Conservation (phyloP, 2,113 vertebrate genomes). For the Lagopus leucura region DNA sequence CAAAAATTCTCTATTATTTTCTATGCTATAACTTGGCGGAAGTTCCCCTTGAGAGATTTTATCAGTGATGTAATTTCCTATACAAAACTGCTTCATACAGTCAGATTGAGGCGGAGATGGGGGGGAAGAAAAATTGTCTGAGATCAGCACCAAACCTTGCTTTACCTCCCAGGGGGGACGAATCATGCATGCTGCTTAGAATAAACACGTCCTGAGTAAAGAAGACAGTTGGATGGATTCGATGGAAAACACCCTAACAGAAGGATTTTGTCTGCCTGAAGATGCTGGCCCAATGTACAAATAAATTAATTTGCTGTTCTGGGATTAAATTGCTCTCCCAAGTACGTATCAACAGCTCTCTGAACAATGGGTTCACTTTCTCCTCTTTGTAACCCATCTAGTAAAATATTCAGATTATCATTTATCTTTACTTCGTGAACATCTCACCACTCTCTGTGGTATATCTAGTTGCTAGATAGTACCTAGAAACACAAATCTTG, state of each 20-base stretch:
- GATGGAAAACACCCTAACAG: neutral
- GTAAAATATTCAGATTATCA: neutral
- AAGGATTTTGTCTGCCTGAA: neutral
- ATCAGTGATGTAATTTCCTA: constrained; percentile 58
- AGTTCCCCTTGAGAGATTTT: constrained; percentile 43
- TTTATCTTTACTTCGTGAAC: neutral
- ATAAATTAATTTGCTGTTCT: neutral
- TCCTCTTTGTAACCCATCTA: neutral
- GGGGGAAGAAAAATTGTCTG: neutral
- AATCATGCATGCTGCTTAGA: constrained; percentile 54
- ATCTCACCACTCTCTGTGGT: neutral
- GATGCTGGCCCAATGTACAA: neutral
- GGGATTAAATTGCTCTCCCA: neutral
- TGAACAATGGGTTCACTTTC: neutral
- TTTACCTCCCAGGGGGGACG: constrained; percentile 62
- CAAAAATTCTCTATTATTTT: neutral
- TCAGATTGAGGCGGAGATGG: neutral
- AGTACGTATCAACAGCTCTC: neutral
- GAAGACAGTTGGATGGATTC: neutral
- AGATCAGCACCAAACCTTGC: constrained; percentile 66
- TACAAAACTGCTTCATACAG: constrained; percentile 12
- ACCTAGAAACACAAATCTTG: neutral
- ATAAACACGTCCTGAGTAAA: constrained; percentile 22
- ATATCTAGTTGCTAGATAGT: neutral
- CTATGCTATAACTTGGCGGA: neutral